phyloP scores from a whole-genome alignment of 2,888 invertebrate genomes.

The Villa cingulata region DNA sequence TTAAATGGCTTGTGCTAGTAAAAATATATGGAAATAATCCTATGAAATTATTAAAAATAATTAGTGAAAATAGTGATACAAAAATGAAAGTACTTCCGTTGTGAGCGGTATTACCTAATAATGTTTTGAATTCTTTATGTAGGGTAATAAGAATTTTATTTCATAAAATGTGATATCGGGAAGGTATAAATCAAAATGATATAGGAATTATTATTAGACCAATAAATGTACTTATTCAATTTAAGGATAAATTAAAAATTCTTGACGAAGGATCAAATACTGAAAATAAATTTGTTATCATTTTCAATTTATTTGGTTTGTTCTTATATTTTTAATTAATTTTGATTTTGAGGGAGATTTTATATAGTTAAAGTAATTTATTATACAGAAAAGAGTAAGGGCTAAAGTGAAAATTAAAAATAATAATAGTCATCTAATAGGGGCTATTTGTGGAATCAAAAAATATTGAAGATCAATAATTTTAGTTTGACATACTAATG shows the following conservation, averaged over 20 bases:
- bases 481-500: slow-evolving; percentile 55
- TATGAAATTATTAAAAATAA: slow-evolving; percentile 54
- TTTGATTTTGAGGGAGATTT: slow-evolving; percentile 24
- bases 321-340: slow-evolving; percentile 22
- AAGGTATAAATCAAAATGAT: slow-evolving; percentile 42
- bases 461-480: slow-evolving; percentile 45
- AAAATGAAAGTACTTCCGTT: slow-evolving; percentile 43
- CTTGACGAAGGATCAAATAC: slow-evolving; percentile 50
- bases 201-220: slow-evolving; percentile 40
- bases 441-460: slow-evolving; percentile 57
- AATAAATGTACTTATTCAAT: slow-evolving; percentile 46
- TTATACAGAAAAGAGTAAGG: slow-evolving; percentile 40
- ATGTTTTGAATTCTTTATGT: slow-evolving; percentile 45
- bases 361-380: slow-evolving; percentile 40
- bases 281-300: slow-evolving; percentile 55
- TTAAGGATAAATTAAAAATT: slow-evolving; percentile 40
- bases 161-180: slow-evolving; percentile 40
- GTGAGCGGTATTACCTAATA: slow-evolving; percentile 36
- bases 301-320: slow-evolving; percentile 39
- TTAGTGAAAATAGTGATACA: slow-evolving; percentile 43
- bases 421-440: slow-evolving; percentile 41
- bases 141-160: slow-evolving; percentile 37
- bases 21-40: slow-evolving; percentile 59
- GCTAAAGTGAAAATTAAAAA: slow-evolving; percentile 32
- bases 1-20: slow-evolving; percentile 51